A percentile compares a stretch with the other conserved stretches of the same genome.
phyloP scores from a whole-genome alignment of 1,140 invertebrate genomes.

The Delia radicum region DNA sequence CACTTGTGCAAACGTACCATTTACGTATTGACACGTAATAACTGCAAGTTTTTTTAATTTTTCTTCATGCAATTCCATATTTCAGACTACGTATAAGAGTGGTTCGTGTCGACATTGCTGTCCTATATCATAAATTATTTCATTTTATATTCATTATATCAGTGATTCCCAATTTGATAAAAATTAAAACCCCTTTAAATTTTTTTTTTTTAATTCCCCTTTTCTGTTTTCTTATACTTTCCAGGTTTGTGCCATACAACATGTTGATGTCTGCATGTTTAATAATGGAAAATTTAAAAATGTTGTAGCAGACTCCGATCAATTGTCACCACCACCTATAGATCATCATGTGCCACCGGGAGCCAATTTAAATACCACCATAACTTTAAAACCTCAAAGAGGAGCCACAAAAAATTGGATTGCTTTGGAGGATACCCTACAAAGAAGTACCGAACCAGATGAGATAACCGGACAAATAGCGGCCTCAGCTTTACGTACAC shows the following conservation, averaged over 20 bases:
- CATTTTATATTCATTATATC: no score
- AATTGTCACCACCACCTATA: constrained; percentile 53
- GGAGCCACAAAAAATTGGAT: constrained; percentile 57
- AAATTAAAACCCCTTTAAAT: no score
- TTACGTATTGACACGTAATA: no score
- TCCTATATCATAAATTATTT: no score
- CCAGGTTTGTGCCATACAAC: constrained; percentile 86
- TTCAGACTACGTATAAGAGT: no score
- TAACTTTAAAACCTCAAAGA: constrained; percentile 70
- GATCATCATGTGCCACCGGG: constrained; percentile 62
- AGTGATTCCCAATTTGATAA: no score
- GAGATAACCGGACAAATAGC: constrained; percentile 51
- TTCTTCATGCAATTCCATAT: no score
- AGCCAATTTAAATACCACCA: constrained; percentile 64
- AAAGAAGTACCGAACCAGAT: constrained; percentile 50
- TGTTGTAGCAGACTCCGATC: constrained; percentile 85
- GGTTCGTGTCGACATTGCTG: no score
- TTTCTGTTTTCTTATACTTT: background rate
- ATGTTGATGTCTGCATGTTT: constrained; percentile 98
- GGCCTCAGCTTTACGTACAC: constrained; percentile 49
- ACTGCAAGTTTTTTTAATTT: no score
- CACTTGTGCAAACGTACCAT: no score
- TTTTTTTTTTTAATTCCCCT: background rate
- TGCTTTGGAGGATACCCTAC: constrained; percentile 49
- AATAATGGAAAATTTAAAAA: constrained; percentile 99